A percentile compares a stretch with the other conserved stretches of the same genome.
phyloP scores from a whole-genome alignment of 2,113 vertebrate species.

The Dromiciops gliroides region DNA sequence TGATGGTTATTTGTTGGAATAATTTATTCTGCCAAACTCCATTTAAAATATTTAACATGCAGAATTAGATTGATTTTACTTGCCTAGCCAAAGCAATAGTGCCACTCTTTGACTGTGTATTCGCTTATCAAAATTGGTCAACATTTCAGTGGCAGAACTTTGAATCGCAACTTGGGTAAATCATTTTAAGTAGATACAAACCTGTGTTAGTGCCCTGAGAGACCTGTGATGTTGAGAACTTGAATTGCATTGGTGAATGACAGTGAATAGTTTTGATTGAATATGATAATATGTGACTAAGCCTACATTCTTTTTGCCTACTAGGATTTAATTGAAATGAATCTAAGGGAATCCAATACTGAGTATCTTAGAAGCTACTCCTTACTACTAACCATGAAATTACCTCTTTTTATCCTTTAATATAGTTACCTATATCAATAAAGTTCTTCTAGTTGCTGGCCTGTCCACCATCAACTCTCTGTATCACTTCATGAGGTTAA shows the following conservation, averaged over 20 bases:
- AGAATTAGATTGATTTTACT: conserved; percentile 56
- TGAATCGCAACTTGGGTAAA: not conserved
- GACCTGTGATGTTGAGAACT: not conserved
- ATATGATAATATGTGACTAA: not conserved
- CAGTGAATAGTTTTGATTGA: not conserved
- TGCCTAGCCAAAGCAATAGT: conserved; percentile 37
- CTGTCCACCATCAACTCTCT: not conserved
- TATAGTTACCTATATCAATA: not conserved
- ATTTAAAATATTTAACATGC: conserved; percentile 27
- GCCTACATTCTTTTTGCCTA: not conserved
- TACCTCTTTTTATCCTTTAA: not conserved
- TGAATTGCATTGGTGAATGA: not conserved
- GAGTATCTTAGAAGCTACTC: not conserved
- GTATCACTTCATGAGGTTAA: not conserved
- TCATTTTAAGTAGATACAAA: not conserved
- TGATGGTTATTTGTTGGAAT: conserved; percentile 44
- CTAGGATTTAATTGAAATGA: not conserved
- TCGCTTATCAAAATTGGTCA: conserved; percentile 36
- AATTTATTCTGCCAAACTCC: conserved; percentile 32
- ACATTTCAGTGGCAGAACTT: not conserved
- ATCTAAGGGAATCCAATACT: not conserved
- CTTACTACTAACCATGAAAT: not conserved
- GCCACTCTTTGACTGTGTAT: conserved; percentile 6
- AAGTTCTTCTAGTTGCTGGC: not conserved
- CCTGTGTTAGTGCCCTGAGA: not conserved